These are phyloP conservation scores for Cheilosia vulpina DNA, from an alignment of 2,888 invertebrate genomes.

Conservation along the genomic window DNA sequence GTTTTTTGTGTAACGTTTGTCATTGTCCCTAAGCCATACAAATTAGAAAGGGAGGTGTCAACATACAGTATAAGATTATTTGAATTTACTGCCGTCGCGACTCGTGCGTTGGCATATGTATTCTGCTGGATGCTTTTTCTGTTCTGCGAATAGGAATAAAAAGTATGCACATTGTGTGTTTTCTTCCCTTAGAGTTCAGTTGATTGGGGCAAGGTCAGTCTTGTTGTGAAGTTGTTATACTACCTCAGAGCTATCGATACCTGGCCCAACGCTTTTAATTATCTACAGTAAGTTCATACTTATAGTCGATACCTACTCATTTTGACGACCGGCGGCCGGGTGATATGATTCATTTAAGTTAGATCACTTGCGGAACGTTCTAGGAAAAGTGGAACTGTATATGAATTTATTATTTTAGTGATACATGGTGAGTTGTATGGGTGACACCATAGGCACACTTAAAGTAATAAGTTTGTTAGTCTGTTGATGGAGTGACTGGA, in stretches of 20 bases:
- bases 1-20: conserved; percentile 38
- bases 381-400: conserved; percentile 14
- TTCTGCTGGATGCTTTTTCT: neutral
- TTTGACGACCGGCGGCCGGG: neutral
- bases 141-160: neutral
- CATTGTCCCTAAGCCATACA: conserved; percentile 16
- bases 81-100: conserved; percentile 11
- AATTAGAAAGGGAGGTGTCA: conserved; percentile 2
- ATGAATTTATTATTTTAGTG: neutral
- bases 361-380: conserved; percentile 31
- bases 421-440: neutral
- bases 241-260: neutral
- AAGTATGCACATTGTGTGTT: neutral
- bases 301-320: neutral
- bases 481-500: too few relatives aligned
- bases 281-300: neutral
- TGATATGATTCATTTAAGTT: conserved; percentile 35
- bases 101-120: neutral
- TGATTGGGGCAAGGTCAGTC: conserved; percentile 37
- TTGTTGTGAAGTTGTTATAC: neutral
- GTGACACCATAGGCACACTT: neutral
- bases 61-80: neutral
- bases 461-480: too few relatives aligned
- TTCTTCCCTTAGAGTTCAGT: neutral
- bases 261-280: neutral